A percentile compares a stretch with the other conserved stretches of the same genome.
phyloP scores from a whole-genome alignment of 2,888 invertebrate genomes.

The Trisateles emortualis region DNA sequence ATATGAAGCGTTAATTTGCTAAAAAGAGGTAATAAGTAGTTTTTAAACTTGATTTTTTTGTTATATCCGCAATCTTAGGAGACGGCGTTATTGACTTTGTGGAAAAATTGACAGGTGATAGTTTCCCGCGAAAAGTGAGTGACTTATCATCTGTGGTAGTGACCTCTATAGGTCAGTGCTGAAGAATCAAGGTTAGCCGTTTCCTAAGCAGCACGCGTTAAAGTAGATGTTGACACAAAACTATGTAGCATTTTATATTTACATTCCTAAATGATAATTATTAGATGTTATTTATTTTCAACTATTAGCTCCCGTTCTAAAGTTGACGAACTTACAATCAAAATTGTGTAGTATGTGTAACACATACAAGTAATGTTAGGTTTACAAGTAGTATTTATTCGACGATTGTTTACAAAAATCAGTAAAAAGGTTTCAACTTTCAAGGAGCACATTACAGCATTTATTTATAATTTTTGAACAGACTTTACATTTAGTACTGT shows the following conservation, averaged over 20 bases:
- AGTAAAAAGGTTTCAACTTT: slow-evolving; percentile 8
- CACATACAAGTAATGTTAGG: slow-evolving; percentile 2
- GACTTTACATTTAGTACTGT: slow-evolving; percentile 20
- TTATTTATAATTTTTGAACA: slow-evolving; percentile 29
- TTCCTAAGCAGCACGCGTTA: slow-evolving; percentile 16
- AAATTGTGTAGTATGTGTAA: slow-evolving; percentile 6
- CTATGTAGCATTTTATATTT: slow-evolving; percentile 65
- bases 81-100: slow-evolving; percentile 8
- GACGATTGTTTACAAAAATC: neutral
- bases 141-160: neutral
- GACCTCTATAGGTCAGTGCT: neutral
- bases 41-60: slow-evolving; percentile 27
- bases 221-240: slow-evolving; percentile 39
- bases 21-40: slow-evolving; percentile 26
- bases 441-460: slow-evolving; percentile 42
- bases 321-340: slow-evolving; percentile 9
- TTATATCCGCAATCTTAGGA: slow-evolving; percentile 19
- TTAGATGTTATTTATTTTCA: slow-evolving; percentile 52
- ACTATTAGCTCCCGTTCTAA: slow-evolving; percentile 18
- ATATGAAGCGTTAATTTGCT: slow-evolving; percentile 27
- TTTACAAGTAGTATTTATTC: slow-evolving; percentile 2
- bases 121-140: neutral
- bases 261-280: slow-evolving; percentile 70
- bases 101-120: neutral
- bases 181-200: slow-evolving; percentile 5